These are phyloP conservation scores for Callopanchax toddi DNA, from an alignment of 2,113 vertebrate species.

Conservation along the genomic window DNA sequence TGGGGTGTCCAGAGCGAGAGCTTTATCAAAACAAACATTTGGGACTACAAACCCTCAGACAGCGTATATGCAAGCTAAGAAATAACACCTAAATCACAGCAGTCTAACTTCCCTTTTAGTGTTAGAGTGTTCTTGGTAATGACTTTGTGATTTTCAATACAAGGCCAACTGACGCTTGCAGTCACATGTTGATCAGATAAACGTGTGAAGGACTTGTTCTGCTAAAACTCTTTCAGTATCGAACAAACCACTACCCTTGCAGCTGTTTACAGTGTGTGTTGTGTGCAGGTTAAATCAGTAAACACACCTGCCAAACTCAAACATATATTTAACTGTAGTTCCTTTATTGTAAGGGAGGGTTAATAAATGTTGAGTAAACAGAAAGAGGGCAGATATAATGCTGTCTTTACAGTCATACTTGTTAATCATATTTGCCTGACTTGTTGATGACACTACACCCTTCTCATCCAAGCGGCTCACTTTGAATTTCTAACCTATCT, in stretches of 20 bases:
- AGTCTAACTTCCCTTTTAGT: constrained; percentile 27
- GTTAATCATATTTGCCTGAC: not conserved
- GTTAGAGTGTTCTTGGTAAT: not conserved
- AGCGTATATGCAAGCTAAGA: not conserved
- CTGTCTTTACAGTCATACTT: constrained; percentile 7
- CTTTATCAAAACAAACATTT: constrained; percentile 50
- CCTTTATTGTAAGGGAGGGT: too few species aligned
- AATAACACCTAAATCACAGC: constrained; percentile 26
- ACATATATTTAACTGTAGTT: not conserved
- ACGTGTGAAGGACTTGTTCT: not conserved
- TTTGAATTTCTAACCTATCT: not conserved
- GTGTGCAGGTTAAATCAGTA: not conserved
- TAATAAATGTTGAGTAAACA: constrained; percentile 14
- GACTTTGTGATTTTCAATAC: not conserved
- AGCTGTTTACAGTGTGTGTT: not conserved
- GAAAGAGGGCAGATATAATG: constrained; percentile 4
- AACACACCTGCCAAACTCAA: not conserved
- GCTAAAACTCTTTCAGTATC: too few species aligned
- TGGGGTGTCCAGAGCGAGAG: not conserved
- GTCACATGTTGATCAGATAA: constrained; percentile 6
- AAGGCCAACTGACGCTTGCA: constrained; percentile 5
- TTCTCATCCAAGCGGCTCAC: not conserved
- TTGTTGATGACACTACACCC: not conserved
- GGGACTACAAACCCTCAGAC: constrained; percentile 6
- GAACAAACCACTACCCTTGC: not conserved